Percentiles rank a stretch among this genome's conserved stretches.
Evolutionary conservation across 2,797 vertebrate species (phyloP).

Genomic region (Tapirus indicus): DNA sequence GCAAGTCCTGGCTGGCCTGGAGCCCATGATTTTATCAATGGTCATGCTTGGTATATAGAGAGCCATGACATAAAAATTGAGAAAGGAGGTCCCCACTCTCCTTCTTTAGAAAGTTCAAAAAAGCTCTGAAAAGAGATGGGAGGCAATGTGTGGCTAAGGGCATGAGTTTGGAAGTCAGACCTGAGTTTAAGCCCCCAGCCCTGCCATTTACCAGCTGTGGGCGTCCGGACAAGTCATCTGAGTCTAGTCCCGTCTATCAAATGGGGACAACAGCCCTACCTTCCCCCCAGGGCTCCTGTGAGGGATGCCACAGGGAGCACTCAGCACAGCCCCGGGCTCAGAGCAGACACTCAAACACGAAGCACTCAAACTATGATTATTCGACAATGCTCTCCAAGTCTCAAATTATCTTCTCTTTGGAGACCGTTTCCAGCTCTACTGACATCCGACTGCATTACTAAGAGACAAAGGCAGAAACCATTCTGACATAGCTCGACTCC

Average conservation of each 20-base stretch:
- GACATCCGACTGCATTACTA: background rate
- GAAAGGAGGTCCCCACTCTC: background rate
- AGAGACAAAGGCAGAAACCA: background rate
- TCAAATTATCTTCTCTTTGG: background rate
- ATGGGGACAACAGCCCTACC: fast-evolving
- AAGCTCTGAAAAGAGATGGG: background rate
- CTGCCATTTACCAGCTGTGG: background rate
- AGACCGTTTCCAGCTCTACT: background rate
- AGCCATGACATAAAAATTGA: background rate
- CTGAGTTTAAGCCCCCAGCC: background rate
- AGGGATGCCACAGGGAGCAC: background rate
- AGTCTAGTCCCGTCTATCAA: background rate
- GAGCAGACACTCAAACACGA: background rate
- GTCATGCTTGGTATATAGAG: background rate
- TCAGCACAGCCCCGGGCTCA: background rate
- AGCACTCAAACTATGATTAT: background rate
- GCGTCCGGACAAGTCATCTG: background rate
- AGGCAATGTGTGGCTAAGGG: background rate
- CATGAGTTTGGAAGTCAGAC: background rate
- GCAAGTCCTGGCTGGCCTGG: background rate
- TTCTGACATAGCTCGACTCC: background rate
- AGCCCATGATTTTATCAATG: background rate
- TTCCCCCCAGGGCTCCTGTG: background rate
- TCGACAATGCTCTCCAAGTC: background rate
- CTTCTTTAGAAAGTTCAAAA: background rate